A percentile compares a stretch with the other conserved stretches of the same genome.
Conservation (phyloP, 2,113 vertebrate species). For the Bagarius yarrelli region DNA sequence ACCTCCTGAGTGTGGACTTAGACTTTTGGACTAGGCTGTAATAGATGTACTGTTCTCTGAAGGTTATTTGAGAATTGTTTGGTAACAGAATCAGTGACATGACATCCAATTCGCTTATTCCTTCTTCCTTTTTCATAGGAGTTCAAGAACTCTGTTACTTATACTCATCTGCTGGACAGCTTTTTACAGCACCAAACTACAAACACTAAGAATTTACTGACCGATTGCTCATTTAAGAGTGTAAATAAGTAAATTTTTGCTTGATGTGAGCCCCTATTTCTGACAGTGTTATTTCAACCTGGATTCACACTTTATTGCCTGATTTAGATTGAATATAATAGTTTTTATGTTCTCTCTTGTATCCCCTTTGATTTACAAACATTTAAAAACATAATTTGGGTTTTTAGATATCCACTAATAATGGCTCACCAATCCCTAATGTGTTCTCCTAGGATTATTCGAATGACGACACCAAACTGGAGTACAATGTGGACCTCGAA, state of each 20-base stretch:
- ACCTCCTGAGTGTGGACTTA: background rate
- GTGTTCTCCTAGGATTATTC: constrained; percentile 83
- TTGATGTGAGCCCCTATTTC: background rate
- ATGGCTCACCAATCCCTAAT: background rate
- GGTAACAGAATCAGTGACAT: constrained; percentile 5
- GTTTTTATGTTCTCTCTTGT: background rate
- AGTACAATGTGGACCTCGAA: constrained; percentile 92
- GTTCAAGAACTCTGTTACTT: background rate
- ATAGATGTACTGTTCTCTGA: background rate
- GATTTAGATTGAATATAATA: background rate
- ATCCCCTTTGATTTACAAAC: background rate
- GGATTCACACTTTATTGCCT: background rate
- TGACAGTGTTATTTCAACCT: background rate
- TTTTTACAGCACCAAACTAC: background rate
- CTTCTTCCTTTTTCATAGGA: background rate
- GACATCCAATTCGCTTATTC: background rate
- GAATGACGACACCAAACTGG: constrained; percentile 90
- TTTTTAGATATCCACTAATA: background rate
- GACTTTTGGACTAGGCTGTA: background rate
- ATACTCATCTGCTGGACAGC: background rate
- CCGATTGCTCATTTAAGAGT: too few species aligned
- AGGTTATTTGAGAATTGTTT: background rate
- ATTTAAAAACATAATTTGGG: background rate
- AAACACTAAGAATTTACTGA: background rate
- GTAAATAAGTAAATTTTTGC: background rate